A percentile compares a stretch with the other conserved stretches of the same genome.
These are phyloP conservation scores for Raphicerus campestris DNA, from an alignment of 2,113 vertebrate genomes.

Conservation along the genomic window DNA sequence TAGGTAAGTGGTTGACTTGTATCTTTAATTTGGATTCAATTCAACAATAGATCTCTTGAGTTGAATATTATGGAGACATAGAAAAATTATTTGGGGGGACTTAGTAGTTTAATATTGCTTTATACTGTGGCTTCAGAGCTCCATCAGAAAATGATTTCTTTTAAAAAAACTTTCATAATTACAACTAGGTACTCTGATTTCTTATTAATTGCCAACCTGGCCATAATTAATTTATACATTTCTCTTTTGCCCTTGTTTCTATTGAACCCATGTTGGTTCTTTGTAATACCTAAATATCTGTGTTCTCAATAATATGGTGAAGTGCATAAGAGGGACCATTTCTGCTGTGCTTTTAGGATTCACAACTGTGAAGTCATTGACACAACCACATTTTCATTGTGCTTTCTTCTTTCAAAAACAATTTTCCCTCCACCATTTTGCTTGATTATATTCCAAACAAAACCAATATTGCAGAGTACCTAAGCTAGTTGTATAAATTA, in stretches of 20 bases:
- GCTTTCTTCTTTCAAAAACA: conserved; percentile 18
- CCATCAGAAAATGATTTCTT: conserved; percentile 50
- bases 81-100: background rate
- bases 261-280: background rate
- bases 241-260: background rate
- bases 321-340: background rate
- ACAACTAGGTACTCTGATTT: conserved; percentile 26
- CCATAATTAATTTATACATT: conserved; percentile 27
- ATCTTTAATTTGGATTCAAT: background rate
- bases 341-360: background rate
- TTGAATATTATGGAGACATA: background rate
- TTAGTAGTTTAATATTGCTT: conserved; percentile 40
- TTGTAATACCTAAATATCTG: background rate
- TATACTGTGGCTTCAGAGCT: conserved; percentile 48
- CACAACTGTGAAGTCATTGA: background rate
- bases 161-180: conserved; percentile 53
- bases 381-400: background rate
- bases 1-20: background rate
- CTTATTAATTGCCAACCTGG: conserved; percentile 15
- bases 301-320: background rate
- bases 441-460: background rate
- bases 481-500: background rate
- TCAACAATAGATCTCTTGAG: background rate
- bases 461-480: background rate
- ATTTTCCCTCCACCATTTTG: background rate